Evolutionary conservation across 1,140 invertebrate species (phyloP).

Genomic region (Pseudomyrmex sp.): DNA sequence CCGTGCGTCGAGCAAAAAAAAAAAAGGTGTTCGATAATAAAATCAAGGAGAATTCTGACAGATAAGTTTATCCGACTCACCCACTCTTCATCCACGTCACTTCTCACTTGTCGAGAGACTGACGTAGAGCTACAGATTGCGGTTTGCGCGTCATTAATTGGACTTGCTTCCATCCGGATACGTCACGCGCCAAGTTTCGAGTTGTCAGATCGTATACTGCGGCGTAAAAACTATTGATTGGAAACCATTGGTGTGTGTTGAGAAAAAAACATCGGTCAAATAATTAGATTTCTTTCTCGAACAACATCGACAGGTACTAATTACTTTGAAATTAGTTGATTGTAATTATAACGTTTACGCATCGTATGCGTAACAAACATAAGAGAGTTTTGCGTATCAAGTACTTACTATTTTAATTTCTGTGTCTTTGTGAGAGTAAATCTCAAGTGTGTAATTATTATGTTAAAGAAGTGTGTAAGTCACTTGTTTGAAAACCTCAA

Average conservation of each 20-base stretch:
- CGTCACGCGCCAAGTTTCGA: conserved; percentile 51
- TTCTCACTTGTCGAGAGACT: conserved; percentile 41
- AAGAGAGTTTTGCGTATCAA: neutral
- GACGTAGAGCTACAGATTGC: conserved; percentile 52
- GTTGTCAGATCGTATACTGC: conserved; percentile 30
- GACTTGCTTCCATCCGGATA: conserved; percentile 37
- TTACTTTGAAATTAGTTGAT: conserved; percentile 27
- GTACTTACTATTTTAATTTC: neutral
- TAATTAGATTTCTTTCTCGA: too few species aligned
- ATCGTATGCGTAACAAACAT: neutral
- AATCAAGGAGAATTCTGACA: conserved; percentile 21
- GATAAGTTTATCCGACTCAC: conserved; percentile 46
- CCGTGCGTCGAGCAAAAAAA: neutral
- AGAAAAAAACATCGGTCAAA: conserved; percentile 2
- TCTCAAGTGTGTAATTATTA: neutral
- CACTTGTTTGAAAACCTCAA: neutral
- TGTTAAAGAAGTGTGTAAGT: neutral
- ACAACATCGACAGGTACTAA: neutral
- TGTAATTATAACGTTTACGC: neutral
- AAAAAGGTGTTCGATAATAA: conserved; percentile 27
- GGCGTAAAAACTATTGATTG: conserved; percentile 11
- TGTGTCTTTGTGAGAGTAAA: neutral
- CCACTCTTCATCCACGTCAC: conserved; percentile 47
- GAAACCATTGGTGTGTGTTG: conserved; percentile 12
- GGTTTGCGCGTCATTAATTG: conserved; percentile 62